Evolutionary conservation across 2,113 vertebrate species (phyloP).

Genomic region (Acrocephalus kingi): DNA sequence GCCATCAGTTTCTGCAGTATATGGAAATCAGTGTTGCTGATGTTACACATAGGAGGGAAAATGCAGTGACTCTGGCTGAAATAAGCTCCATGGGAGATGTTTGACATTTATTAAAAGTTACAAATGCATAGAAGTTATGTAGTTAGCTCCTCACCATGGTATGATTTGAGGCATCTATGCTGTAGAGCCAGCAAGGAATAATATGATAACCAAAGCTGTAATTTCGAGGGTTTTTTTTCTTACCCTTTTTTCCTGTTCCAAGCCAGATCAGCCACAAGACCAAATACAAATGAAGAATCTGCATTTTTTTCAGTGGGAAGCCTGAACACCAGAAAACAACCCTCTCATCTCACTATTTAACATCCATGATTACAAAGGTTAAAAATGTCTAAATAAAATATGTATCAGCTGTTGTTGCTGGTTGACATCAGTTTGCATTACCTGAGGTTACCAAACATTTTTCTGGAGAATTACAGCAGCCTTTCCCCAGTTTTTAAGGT

Average conservation of each 20-base stretch:
- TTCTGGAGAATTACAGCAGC: background rate
- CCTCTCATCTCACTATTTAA: background rate
- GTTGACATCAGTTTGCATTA: background rate
- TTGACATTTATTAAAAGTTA: background rate
- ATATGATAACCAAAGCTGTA: background rate
- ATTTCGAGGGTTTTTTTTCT: background rate
- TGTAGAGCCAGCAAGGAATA: background rate
- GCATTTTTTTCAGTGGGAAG: background rate
- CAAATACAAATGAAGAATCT: background rate
- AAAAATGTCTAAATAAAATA: background rate
- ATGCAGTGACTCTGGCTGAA: conserved; percentile 7
- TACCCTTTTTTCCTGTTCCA: background rate
- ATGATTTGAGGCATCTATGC: background rate
- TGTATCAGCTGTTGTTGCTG: background rate
- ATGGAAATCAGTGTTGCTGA: background rate
- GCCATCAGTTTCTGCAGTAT: background rate
- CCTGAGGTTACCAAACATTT: background rate
- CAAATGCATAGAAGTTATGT: background rate
- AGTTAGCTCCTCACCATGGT: background rate
- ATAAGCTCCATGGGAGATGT: background rate
- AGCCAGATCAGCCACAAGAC: background rate
- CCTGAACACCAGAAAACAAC: background rate
- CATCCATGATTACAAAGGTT: background rate
- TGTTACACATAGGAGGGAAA: background rate
- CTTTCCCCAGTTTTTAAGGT: background rate